phyloP scores from a whole-genome alignment of 2,797 vertebrate genomes.

The Sparidentex hasta region DNA sequence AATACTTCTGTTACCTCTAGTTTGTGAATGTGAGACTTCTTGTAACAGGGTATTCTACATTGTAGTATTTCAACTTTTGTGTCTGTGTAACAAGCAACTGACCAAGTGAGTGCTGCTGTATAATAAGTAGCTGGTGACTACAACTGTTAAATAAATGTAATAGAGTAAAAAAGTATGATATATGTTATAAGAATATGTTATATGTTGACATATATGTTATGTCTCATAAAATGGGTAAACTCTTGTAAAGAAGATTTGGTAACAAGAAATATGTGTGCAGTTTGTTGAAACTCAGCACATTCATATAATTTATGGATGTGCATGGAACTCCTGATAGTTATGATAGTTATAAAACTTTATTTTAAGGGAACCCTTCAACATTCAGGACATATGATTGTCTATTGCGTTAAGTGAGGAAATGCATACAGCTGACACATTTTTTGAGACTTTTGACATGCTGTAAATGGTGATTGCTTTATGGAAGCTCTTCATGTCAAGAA shows the following conservation, averaged over 20 bases:
- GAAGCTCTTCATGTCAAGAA: neutral
- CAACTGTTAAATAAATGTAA: neutral
- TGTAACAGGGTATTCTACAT: no score
- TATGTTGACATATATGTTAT: no score
- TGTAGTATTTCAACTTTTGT: neutral
- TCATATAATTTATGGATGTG: neutral
- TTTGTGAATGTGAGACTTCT: neutral
- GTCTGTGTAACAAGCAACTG: neutral
- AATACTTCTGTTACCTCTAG: neutral
- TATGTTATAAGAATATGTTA: neutral
- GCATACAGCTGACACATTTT: no score
- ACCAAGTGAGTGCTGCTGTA: neutral
- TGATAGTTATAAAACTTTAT: no score
- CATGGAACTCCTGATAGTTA: no score
- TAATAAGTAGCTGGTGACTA: neutral
- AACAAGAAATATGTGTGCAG: neutral
- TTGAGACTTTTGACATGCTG: neutral
- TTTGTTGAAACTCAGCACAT: neutral
- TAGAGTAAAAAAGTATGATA: neutral
- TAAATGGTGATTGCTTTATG: neutral
- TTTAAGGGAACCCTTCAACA: no score
- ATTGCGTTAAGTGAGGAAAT: no score
- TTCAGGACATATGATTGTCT: no score
- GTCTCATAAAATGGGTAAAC: neutral
- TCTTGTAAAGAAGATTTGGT: neutral